These are phyloP conservation scores for Onychorhynchus coronatus DNA, from an alignment of 2,113 vertebrate species.

Conservation along the genomic window DNA sequence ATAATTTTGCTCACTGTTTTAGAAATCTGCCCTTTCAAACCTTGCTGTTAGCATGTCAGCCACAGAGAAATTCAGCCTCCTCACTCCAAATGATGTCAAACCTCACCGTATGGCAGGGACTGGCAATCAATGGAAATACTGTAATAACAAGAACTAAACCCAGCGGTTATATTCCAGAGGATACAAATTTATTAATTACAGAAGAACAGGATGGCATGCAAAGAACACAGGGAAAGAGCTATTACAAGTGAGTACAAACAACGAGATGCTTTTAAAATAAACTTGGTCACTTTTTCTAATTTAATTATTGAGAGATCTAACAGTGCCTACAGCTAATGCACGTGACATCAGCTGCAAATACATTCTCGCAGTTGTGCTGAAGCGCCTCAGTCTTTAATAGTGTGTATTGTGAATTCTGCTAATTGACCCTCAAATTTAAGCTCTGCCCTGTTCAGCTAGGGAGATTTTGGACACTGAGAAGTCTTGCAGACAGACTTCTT, in stretches of 20 bases:
- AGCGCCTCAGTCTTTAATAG: neutral
- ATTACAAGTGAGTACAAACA: neutral
- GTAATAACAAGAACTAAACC: neutral
- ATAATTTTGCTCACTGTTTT: constrained; percentile 40
- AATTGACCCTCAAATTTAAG: neutral
- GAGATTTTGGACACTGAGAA: neutral
- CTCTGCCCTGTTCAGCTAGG: neutral
- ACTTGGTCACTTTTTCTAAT: neutral
- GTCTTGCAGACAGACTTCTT: neutral
- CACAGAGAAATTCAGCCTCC: neutral
- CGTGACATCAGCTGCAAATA: neutral
- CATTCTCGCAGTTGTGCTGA: neutral
- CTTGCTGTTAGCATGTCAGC: neutral
- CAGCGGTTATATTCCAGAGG: neutral
- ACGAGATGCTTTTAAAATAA: neutral
- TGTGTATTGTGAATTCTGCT: neutral
- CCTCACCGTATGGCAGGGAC: neutral
- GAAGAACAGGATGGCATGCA: neutral
- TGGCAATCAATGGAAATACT: neutral
- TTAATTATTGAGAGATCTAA: neutral
- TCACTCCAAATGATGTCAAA: neutral
- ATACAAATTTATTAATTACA: neutral
- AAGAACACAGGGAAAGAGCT: neutral
- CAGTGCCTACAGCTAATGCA: neutral
- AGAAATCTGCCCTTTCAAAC: constrained; percentile 35